Conservation (phyloP, 35 echinoderm and acorn worm species). For the Hemicentrotus pulcherrimus region DNA sequence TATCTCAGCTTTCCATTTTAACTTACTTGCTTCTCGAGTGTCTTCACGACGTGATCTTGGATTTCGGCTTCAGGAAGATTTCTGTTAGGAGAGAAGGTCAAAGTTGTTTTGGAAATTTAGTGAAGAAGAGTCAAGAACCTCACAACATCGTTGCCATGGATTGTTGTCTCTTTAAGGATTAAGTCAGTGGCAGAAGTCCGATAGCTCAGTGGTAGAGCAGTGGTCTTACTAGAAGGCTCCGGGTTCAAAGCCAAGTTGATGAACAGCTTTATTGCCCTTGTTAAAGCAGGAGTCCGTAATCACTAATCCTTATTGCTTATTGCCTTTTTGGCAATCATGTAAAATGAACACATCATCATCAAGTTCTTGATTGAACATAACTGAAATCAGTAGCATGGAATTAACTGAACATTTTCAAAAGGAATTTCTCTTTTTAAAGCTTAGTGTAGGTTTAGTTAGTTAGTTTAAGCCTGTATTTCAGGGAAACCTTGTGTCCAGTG, state of each 20-base stretch:
- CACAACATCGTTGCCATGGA: background rate
- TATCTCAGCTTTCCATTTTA: background rate
- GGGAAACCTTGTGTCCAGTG: background rate
- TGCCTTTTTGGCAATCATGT: too few relatives aligned
- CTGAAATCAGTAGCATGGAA: too few relatives aligned
- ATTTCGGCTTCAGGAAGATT: conserved; percentile 1
- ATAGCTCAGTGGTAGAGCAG: background rate
- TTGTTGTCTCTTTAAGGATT: background rate
- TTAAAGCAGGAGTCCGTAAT: background rate
- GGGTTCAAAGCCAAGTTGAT: background rate
- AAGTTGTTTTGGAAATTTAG: background rate
- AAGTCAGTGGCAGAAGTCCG: background rate
- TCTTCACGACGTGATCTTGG: background rate
- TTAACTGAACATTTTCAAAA: too few relatives aligned
- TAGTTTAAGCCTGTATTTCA: background rate
- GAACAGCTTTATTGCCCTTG: background rate
- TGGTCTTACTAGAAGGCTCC: background rate
- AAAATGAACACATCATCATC: too few relatives aligned
- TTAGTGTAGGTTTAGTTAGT: too few relatives aligned
- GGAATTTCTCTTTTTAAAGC: background rate
- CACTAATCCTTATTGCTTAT: too few relatives aligned
- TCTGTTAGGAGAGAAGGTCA: conserved; percentile 16
- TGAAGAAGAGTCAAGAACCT: background rate
- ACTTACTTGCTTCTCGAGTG: background rate
- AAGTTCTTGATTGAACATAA: too few relatives aligned